A percentile compares a stretch with the other conserved stretches of the same genome.
phyloP scores from a whole-genome alignment of 2,797 vertebrate species.

The Phyllotis vaccarum region DNA sequence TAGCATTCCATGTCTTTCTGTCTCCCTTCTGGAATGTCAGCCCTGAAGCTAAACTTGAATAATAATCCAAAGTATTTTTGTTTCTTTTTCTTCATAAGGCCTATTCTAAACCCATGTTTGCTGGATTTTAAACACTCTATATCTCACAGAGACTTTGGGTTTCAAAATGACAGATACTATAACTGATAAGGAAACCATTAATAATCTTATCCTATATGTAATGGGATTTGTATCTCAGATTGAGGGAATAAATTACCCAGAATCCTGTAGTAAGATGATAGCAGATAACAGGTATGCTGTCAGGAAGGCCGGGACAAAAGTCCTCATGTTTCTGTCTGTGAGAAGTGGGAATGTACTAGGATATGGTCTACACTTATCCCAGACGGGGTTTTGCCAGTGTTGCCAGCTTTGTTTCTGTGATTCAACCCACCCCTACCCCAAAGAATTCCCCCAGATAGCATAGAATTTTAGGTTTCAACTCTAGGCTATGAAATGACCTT shows the following conservation, averaged over 20 bases:
- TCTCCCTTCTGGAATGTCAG: not conserved
- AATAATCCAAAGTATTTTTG: not conserved
- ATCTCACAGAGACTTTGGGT: not conserved
- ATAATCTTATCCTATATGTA: not conserved
- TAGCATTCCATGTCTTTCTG: not conserved
- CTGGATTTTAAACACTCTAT: not conserved
- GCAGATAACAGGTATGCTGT: not conserved
- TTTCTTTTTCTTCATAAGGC: not conserved
- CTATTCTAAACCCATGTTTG: not conserved
- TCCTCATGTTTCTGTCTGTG: not conserved
- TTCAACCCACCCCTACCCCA: not conserved
- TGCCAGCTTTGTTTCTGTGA: not conserved
- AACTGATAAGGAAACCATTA: not conserved
- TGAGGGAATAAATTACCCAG: not conserved
- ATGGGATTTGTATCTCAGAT: not conserved
- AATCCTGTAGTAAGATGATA: not conserved
- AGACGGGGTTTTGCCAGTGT: not conserved
- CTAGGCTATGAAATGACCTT: not conserved
- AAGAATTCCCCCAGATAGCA: not conserved
- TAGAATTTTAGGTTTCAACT: rapidly evolving
- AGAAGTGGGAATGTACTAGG: not conserved
- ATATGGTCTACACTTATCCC: not conserved
- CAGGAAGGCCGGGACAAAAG: not conserved
- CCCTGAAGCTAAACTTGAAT: not conserved
- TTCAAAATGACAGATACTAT: not conserved